Evolutionary conservation across 2,113 vertebrate species (phyloP).

Genomic region (Sturnira hondurensis): DNA sequence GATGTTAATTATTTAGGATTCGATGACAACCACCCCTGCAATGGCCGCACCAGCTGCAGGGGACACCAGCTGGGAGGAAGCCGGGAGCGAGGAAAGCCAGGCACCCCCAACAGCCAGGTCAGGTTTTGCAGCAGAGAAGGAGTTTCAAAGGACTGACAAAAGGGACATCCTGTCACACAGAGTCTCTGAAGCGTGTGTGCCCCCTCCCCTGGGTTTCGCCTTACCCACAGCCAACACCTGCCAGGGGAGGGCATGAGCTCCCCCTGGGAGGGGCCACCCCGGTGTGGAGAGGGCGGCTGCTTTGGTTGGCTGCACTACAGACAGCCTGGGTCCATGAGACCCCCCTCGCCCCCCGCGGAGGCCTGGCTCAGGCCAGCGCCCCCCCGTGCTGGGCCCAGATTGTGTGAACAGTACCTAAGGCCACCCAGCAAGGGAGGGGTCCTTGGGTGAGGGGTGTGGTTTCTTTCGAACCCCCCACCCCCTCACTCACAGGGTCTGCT

Average conservation of each 20-base stretch:
- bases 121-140: conserved; percentile 5
- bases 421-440: background rate
- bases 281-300: background rate
- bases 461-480: background rate
- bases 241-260: background rate
- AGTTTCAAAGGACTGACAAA: conserved; percentile 36
- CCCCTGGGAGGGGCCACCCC: background rate
- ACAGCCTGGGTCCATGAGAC: background rate
- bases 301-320: conserved; percentile 49
- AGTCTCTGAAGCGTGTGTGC: background rate
- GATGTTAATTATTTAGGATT: background rate
- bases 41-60: background rate
- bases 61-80: background rate
- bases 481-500: background rate
- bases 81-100: background rate
- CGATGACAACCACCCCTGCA: background rate
- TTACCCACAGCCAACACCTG: conserved; percentile 49
- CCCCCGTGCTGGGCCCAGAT: background rate
- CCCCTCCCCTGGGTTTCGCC: background rate
- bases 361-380: background rate
- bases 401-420: conserved; percentile 40
- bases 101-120: background rate
- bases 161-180: background rate
- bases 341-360: background rate
- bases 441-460: background rate